Base-by-base conservation (phyloP, 2,797 vertebrate genomes). In the Platyrinchus mystaceus region DNA sequence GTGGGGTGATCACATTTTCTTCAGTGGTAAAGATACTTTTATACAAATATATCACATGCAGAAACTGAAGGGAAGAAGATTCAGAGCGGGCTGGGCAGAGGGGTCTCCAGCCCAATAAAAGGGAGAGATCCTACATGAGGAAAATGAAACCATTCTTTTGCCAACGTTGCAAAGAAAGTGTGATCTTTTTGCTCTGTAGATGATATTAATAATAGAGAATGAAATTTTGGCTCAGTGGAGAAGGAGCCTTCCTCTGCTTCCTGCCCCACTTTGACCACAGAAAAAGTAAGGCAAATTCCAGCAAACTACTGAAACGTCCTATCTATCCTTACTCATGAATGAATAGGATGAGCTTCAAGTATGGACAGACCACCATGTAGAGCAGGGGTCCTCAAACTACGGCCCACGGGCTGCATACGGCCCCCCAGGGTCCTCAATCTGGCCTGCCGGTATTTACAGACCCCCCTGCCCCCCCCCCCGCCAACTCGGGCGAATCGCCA, bases 41-140 rank as follows among this genome's bases (percentile, higher is more conserved):
- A 21, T 18, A 6, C 24, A 28, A 41, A 22, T 23, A 8, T 24
- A 10, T 52, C 24, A 12, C 62, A 20, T 1, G 4, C 41, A 68
- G 71, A 80, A 68, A 44, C 34, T n/a, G 24, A 81, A 60, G 39
- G 39, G 46, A 26, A 67, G n/a, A 80, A 74, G 32, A 39, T 24
- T 17, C 12, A 52, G 44, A 37, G 24, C 0, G 0, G 37, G 36
- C 10, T 74, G 62, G 69, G 12, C 43, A 66, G 44, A 60, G 23
- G 7, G 11, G 21, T 81, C 70, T 80, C 76, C 47, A 73, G 28
- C 43, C 34, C 39, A 26, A 9, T 26, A 63, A 62, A 89, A 71
- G 39, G 28, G 52, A 82, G 24, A 66, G 6, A 67, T 21, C 16
- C 41, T 41, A 30, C 32, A 27, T 44, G 27, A 88, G 52, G 56